Evolutionary conservation across 2,888 invertebrate genomes (phyloP).

Genomic region (Ephialtes manifestator): DNA sequence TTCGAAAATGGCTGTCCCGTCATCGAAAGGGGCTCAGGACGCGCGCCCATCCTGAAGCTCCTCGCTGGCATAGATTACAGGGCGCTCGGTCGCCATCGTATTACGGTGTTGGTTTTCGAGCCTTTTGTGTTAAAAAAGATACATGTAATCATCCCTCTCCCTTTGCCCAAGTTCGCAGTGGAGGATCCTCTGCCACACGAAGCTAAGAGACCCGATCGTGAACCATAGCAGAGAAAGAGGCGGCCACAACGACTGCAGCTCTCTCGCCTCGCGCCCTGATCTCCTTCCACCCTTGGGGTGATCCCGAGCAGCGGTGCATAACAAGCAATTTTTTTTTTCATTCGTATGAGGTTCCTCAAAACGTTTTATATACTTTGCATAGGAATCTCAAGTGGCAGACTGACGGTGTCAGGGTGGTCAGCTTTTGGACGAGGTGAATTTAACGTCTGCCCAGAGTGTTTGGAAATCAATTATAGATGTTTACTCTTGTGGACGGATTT

Average conservation of each 20-base stretch:
- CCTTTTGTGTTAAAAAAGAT: constrained; percentile 86
- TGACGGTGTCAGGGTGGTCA: constrained; percentile 65
- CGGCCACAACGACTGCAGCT: background rate
- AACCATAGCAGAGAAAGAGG: constrained; percentile 37
- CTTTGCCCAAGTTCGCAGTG: constrained; percentile 26
- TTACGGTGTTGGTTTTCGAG: constrained; percentile 86
- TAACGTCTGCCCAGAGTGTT: constrained; percentile 51
- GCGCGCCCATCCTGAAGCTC: constrained; percentile 42
- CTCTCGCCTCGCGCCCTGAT: constrained; percentile 19
- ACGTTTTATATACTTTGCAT: constrained; percentile 76
- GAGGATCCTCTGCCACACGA: constrained; percentile 39
- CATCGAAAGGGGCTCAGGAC: constrained; percentile 71
- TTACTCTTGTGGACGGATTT: constrained; percentile 28
- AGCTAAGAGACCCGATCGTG: constrained; percentile 31
- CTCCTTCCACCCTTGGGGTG: constrained; percentile 56
- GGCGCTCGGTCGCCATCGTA: constrained; percentile 84
- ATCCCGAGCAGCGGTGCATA: constrained; percentile 68
- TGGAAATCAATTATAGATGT: constrained; percentile 63
- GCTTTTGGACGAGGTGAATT: constrained; percentile 71
- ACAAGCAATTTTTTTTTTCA: constrained; percentile 71
- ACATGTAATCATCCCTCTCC: constrained; percentile 83
- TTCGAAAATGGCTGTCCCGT: constrained; percentile 85
- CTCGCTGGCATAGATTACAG: constrained; percentile 83
- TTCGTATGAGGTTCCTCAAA: constrained; percentile 25
- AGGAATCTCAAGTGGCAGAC: constrained; percentile 68